Percentiles rank a stretch among this genome's conserved stretches.
Evolutionary conservation across 2,113 vertebrate species (phyloP).

Genomic region (Neogobius melanostomus): DNA sequence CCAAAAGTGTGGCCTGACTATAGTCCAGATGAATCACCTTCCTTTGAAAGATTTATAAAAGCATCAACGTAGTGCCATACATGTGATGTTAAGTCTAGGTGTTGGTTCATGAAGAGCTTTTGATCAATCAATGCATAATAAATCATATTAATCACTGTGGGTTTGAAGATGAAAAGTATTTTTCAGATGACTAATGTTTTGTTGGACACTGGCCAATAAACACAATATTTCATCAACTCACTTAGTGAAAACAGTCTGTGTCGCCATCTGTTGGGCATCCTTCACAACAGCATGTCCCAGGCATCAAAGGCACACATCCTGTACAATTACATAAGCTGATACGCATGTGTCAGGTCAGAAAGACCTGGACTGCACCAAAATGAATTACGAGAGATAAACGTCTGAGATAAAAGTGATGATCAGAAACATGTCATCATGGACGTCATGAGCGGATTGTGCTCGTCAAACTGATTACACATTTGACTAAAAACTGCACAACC

Average conservation of each 20-base stretch:
- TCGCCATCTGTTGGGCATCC: slow-evolving; percentile 57
- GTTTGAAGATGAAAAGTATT: not conserved
- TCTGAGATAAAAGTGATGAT: not conserved
- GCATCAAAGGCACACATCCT: not conserved
- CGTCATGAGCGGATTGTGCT: slow-evolving; percentile 71
- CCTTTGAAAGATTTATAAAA: slow-evolving; percentile 3
- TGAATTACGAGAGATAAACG: not conserved
- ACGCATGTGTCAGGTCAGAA: not conserved
- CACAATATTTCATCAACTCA: not conserved
- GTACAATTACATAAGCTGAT: not conserved
- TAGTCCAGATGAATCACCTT: slow-evolving; percentile 6
- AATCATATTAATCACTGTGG: no score
- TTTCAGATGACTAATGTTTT: not conserved
- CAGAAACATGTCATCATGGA: slow-evolving; percentile 59
- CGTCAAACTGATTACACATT: slow-evolving; percentile 68
- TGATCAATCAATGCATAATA: no score
- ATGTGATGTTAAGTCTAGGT: not conserved
- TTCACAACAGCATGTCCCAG: slow-evolving; percentile 18
- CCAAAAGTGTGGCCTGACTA: slow-evolving; percentile 25
- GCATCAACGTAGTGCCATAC: not conserved
- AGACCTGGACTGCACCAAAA: not conserved
- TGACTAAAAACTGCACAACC: slow-evolving; percentile 67
- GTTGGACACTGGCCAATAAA: not conserved
- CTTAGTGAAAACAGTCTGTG: slow-evolving; percentile 37
- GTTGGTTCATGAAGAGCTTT: not conserved